Conservation (phyloP, 2,888 invertebrate genomes). For the Hecatera dysodea region DNA sequence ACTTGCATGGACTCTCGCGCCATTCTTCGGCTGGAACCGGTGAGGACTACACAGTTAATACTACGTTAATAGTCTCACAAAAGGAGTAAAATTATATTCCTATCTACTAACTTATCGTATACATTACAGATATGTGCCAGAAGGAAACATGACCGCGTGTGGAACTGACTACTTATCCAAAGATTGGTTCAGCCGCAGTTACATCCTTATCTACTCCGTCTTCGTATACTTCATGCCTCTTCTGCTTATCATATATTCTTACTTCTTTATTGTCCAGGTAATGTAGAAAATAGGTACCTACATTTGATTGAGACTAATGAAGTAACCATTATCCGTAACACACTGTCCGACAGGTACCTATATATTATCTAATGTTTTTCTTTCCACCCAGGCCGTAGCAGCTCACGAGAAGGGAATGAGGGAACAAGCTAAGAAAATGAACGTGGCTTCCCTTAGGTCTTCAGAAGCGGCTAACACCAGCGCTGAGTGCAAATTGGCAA, state of each 20-base stretch:
- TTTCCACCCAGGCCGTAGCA: conserved; percentile 92
- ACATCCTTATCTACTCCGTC: conserved; percentile 94
- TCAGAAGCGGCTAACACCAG: conserved; percentile 94
- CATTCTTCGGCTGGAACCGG: conserved; percentile 97
- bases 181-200: conserved; percentile 94
- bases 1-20: conserved; percentile 95
- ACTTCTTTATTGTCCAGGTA: conserved; percentile 96
- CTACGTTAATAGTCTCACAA: neutral
- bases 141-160: conserved; percentile 98
- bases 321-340: neutral
- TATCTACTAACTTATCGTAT: neutral
- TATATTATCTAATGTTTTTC: neutral
- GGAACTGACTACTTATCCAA: conserved; percentile 96
- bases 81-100: neutral
- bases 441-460: conserved; percentile 96
- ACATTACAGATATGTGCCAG: conserved; percentile 94
- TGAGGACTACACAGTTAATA: conserved; percentile 66
- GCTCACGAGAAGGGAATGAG: conserved; percentile 96
- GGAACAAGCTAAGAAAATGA: conserved; percentile 98
- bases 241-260: conserved; percentile 95
- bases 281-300: conserved; percentile 28
- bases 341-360: neutral
- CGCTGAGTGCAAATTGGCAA: conserved; percentile 96
- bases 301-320: neutral
- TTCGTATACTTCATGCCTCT: conserved; percentile 95